A percentile compares a stretch with the other conserved stretches of the same genome.
These are phyloP conservation scores for Kryptolebias ocellatus DNA, from an alignment of 2,797 vertebrate species.

Conservation along the genomic window DNA sequence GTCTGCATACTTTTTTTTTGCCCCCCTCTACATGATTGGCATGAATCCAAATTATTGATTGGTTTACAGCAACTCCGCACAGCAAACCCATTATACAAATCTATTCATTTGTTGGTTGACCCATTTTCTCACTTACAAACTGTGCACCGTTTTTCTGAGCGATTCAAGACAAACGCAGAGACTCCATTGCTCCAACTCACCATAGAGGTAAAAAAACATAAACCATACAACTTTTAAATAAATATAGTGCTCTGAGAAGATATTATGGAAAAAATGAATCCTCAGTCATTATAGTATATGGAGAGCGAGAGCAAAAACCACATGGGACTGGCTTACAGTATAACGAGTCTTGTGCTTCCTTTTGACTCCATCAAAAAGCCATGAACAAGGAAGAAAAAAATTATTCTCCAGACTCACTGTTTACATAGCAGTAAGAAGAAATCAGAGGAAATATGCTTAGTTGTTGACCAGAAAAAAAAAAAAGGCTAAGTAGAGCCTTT, in stretches of 20 bases:
- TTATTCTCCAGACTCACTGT: not conserved
- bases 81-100: constrained; percentile 59
- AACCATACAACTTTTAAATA: constrained; percentile 7
- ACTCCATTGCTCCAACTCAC: not conserved
- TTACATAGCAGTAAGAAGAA: constrained; percentile 5
- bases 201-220: not conserved
- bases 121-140: constrained; percentile 42
- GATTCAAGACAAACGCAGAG: not conserved
- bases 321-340: constrained; percentile 23
- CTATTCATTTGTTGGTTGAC: constrained; percentile 66
- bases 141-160: constrained; percentile 3
- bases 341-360: constrained; percentile 45
- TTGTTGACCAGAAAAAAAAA: constrained; percentile 9
- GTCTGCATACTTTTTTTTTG: constrained; percentile 32
- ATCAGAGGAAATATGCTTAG: not conserved
- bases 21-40: constrained; percentile 39
- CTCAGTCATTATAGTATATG: constrained; percentile 45
- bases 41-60: constrained; percentile 67
- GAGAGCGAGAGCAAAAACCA: constrained; percentile 42
- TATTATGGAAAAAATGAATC: constrained; percentile 6
- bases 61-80: constrained; percentile 47
- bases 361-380: constrained; percentile 28
- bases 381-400: constrained; percentile 30
- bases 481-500: constrained; percentile 4
- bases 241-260: constrained; percentile 7